Base-by-base conservation (phyloP, 2,113 vertebrate species). In the Phaethon lepturus region DNA sequence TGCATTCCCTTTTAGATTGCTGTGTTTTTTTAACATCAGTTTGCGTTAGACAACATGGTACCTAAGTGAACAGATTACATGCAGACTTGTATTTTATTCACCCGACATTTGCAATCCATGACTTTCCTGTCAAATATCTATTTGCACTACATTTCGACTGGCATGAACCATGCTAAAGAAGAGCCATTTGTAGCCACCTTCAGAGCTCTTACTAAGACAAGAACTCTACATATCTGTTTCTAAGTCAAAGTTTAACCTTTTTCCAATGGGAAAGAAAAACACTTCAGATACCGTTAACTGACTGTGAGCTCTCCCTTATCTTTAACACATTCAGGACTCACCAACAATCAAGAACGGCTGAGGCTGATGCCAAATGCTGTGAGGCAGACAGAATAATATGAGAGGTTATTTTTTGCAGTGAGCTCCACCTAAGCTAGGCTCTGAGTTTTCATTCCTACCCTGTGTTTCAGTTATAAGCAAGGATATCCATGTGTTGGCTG, bases 221-320 rank as follows among this genome's bases (percentile, higher is more conserved):
- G 44, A 62, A 67, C 13, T 68, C 49, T 72, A 25, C 25, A n/a
- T 42, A 53, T 9, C 13, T 94, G 50, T 74, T 93, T 59, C 35
- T 89, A 85, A 91, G 50, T 82, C 62, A 47, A 78, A 81, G 24
- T 72, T 86, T 92, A 92, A 89, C 35, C 26, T 90, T 86, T 93
- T 87, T 6, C 26, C 25, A 50, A 33, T 1, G 5, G 35, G 49
- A 74, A 74, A 77, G 28, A 40, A 72, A 81, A 92, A 24, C 26
- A 40, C 40, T 78, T 86, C 40, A 67, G 62, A 71, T 64, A 73
- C 15, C 0, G 1, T 29, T 60, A 45, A 28, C 35, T 59, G 47
- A 20, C 25, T 92, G 25, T 38, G 38, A 84, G 26, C 35, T 87
- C 45, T 72, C 8, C 11, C 25, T 78, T 81, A 26, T 50, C 53